Evolutionary conservation across 2,113 vertebrate species (phyloP).

Genomic region (Siniperca chuatsi): DNA sequence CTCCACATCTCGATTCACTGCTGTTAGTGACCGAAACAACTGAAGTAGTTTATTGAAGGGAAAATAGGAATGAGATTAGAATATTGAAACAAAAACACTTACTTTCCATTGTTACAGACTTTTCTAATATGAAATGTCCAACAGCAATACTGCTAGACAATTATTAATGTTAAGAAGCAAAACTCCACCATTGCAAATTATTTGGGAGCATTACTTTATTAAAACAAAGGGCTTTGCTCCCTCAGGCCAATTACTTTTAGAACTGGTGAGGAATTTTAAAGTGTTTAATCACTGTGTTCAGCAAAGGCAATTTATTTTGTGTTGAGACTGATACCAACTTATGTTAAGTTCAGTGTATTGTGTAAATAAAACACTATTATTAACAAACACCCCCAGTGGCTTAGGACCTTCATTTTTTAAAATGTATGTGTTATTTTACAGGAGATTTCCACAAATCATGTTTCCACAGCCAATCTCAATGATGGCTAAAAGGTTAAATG

Average conservation of each 20-base stretch:
- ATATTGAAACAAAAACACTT: background rate
- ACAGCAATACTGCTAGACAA: conserved; percentile 1
- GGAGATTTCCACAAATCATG: background rate
- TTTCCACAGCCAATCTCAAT: background rate
- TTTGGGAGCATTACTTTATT: conserved; percentile 39
- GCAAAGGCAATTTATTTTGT: conserved; percentile 27
- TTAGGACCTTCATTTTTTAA: background rate
- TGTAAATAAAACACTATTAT: conserved; percentile 5
- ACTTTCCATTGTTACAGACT: background rate
- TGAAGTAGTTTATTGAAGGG: conserved; percentile 17
- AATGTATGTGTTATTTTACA: background rate
- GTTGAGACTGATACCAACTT: conserved; percentile 9
- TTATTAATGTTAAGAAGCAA: conserved; percentile 20
- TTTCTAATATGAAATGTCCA: conserved; percentile 20
- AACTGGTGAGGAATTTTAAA: background rate
- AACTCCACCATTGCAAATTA: conserved; percentile 26
- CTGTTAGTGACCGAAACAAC: conserved; percentile 22
- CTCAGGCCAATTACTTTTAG: conserved; percentile 30
- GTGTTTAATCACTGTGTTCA: conserved; percentile 31
- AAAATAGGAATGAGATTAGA: conserved; percentile 14
- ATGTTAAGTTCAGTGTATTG: background rate
- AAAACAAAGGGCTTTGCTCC: conserved; percentile 35
- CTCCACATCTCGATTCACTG: conserved; percentile 8
- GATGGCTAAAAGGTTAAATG: background rate
- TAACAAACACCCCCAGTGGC: background rate